phyloP scores from a whole-genome alignment of 2,888 invertebrate species.

The Esperia sulphurella region DNA sequence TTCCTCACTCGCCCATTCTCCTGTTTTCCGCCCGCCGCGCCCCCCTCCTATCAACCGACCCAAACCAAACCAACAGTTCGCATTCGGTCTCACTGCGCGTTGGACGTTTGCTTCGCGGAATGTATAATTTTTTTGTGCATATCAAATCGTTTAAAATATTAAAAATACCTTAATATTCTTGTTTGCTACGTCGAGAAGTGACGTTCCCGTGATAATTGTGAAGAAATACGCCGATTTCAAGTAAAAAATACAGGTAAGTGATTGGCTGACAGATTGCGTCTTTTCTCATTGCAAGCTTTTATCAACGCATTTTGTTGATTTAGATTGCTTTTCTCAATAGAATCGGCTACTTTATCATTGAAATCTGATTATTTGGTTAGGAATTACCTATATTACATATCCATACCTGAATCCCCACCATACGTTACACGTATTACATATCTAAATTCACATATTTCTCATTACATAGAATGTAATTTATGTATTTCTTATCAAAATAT shows the following conservation, averaged over 20 bases:
- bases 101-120: constrained; percentile 71
- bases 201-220: constrained; percentile 63
- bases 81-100: constrained; percentile 76
- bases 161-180: constrained; percentile 71
- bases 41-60: constrained; percentile 42
- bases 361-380: constrained; percentile 26
- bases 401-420: constrained; percentile 40
- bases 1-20: constrained; percentile 66
- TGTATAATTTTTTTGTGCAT: constrained; percentile 75
- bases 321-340: constrained; percentile 39
- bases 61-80: constrained; percentile 75
- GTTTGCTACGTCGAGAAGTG: constrained; percentile 57
- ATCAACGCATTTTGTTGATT: constrained; percentile 41
- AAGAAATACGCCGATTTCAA: constrained; percentile 57
- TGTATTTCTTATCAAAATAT: constrained; percentile 37
- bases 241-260: constrained; percentile 73
- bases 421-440: constrained; percentile 32
- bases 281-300: constrained; percentile 62
- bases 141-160: constrained; percentile 71
- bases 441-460: constrained; percentile 13
- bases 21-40: constrained; percentile 62
- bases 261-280: constrained; percentile 74
- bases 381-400: constrained; percentile 37
- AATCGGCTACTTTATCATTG: constrained; percentile 21
- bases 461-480: constrained; percentile 31